Percentiles rank a stretch among this genome's conserved stretches.
These are phyloP conservation scores for Diarsia rubi DNA, from an alignment of 2,888 invertebrate genomes.

Conservation along the genomic window DNA sequence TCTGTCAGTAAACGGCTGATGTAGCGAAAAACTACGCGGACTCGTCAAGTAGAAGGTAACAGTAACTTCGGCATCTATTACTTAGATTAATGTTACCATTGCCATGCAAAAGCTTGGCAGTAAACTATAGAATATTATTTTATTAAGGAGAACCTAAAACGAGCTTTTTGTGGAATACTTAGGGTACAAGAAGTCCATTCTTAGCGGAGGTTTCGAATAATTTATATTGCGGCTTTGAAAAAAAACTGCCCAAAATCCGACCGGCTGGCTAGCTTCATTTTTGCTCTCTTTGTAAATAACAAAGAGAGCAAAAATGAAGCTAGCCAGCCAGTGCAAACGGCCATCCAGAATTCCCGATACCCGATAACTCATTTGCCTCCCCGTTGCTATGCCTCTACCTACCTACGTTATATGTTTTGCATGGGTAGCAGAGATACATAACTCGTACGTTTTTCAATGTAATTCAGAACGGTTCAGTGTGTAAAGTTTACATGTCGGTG, in stretches of 20 bases:
- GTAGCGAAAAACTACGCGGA: constrained; percentile 37
- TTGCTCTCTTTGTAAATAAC: too few species aligned
- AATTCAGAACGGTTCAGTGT: constrained; percentile 21
- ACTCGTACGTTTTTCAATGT: constrained; percentile 27
- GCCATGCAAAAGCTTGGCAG: constrained; percentile 34
- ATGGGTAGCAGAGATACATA: constrained; percentile 29
- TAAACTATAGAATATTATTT: not conserved
- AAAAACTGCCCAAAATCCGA: not conserved
- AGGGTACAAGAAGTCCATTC: not conserved
- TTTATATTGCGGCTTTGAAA: not conserved
- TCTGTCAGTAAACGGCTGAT: constrained; percentile 37
- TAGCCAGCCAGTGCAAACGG: not conserved
- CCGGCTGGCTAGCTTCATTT: too few species aligned
- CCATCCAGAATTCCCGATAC: constrained; percentile 26
- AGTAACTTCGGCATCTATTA: constrained; percentile 36
- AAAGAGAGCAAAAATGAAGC: constrained; percentile 25
- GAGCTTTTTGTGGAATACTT: not conserved
- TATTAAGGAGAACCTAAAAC: not conserved
- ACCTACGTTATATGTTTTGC: constrained; percentile 24
- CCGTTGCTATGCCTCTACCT: constrained; percentile 7
- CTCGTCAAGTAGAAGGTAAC: constrained; percentile 52
- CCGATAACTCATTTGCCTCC: constrained; percentile 43
- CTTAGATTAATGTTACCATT: constrained; percentile 40
- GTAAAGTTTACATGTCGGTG: constrained; percentile 41
- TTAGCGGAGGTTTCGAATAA: not conserved